Conservation (phyloP, 2,113 vertebrate genomes). For the Orcinus orca region DNA sequence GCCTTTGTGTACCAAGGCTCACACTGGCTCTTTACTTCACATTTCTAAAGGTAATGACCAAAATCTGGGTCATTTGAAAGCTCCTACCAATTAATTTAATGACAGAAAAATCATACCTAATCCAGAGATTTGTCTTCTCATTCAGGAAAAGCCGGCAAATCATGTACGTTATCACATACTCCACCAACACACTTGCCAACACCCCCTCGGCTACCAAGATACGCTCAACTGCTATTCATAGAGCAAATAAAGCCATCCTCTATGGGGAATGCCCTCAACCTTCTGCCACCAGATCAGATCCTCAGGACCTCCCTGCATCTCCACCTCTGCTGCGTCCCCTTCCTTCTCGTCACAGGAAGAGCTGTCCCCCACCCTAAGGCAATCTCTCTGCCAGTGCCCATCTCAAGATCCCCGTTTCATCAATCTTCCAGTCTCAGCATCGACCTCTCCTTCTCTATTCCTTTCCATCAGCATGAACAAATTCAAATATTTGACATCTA, state of each 20-base stretch:
- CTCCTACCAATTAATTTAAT: background rate
- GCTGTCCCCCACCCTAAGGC: background rate
- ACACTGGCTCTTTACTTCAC: background rate
- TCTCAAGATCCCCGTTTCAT: background rate
- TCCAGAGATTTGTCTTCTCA: background rate
- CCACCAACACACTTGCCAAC: background rate
- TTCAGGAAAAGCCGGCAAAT: slow-evolving; percentile 6
- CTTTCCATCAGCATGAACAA: background rate
- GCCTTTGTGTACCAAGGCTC: background rate
- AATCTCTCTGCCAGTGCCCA: background rate
- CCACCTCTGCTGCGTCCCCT: background rate
- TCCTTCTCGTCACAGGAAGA: background rate
- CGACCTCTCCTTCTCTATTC: background rate
- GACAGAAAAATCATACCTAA: slow-evolving; percentile 30
- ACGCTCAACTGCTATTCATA: background rate
- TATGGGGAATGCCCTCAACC: background rate
- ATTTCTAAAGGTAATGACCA: background rate
- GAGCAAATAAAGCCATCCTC: background rate
- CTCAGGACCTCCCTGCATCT: background rate
- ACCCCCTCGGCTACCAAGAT: background rate
- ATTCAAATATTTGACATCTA: background rate
- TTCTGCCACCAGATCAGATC: background rate
- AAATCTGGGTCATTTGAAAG: background rate
- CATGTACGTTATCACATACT: background rate
- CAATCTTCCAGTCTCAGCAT: background rate